These are phyloP conservation scores for Urocynchramus pylzowi DNA, from an alignment of 2,113 vertebrate species.

Conservation along the genomic window DNA sequence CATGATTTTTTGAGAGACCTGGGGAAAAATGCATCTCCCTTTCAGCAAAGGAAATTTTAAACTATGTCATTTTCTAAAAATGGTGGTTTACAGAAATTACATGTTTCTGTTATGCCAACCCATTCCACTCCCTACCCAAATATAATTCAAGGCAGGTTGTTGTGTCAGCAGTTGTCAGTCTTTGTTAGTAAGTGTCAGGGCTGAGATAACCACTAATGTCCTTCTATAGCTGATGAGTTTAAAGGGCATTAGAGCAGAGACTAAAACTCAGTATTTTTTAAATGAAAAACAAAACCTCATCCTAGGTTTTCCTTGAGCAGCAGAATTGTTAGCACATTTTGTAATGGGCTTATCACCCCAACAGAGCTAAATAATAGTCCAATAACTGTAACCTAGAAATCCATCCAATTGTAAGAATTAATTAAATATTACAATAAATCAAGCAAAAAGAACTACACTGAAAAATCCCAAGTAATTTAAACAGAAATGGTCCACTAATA, in stretches of 20 bases:
- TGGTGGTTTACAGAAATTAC: conserved; percentile 30
- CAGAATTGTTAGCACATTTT: not conserved
- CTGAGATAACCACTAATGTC: conserved; percentile 11
- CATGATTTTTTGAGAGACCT: not conserved
- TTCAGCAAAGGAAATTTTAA: conserved; percentile 20
- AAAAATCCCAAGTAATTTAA: not conserved
- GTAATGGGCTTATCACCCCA: not conserved
- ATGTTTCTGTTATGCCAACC: conserved; percentile 11
- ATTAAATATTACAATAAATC: conserved; percentile 10
- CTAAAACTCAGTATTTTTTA: not conserved
- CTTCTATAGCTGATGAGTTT: conserved; percentile 2
- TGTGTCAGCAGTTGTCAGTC: conserved; percentile 51
- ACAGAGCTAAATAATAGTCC: not conserved
- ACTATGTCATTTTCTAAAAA: conserved; percentile 25
- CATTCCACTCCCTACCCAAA: not conserved
- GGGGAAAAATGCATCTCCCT: not conserved
- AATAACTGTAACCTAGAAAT: not conserved
- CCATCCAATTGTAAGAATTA: not conserved
- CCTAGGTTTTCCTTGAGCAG: not conserved
- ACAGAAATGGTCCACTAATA: not conserved
- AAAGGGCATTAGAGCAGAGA: not conserved
- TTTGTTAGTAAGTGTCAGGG: conserved; percentile 7
- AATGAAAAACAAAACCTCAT: not conserved
- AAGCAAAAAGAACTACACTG: not conserved
- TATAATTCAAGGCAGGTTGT: conserved; percentile 27